Evolutionary conservation across 2,113 vertebrate species (phyloP), one percentile per base, ranked within the genome.

Genomic region (Hymenochirus boettgeri): DNA sequence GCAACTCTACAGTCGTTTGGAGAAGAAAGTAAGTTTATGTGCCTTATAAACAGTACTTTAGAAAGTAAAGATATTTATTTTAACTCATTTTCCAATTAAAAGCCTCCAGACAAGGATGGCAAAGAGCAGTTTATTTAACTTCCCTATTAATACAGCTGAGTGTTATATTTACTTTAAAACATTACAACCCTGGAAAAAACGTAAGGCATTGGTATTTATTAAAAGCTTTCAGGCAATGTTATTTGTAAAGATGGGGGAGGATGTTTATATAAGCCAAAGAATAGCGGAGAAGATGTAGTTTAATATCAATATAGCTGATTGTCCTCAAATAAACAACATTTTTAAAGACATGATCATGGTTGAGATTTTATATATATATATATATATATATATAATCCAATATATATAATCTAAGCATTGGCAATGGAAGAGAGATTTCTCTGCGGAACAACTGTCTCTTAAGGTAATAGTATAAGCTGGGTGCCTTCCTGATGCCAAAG

Each of bases 41-140:
- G 39, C n/a, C n/a, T 42, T 42, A 42, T 42, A 42, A 42, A 42
- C 39, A 42, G 39, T 42, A n/a, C 39, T 42, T n/a, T 42, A 18
- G 39, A 42, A 17, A n/a, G 39, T n/a, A 42, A 42, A 42, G 39
- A n/a, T 42, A 15, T 42, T 42, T 42, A 42, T 42, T 42, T 42
- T 18, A 42, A 15, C 39, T 42, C 39, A 13, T 17, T 42, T 42
- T 42, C 11, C 39, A 42, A 42, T 42, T 42, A 42, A 42, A n/a
- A 11, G 11, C n/a, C 39, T 5, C 39, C 15, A 42, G 11, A 15
- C 7, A 42, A 42, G 39, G n/a, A 42, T 42, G 13, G 35, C 35
- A 39, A 39, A 39, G 35, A 39, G 35, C 5, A 12, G 39, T 42
- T 42, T 42, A 42, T 42, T 42, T 42, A 18, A 18, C 39, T 42